These are phyloP conservation scores for Centropyge bicolor DNA, from an alignment of 2,797 vertebrate genomes.

Conservation along the genomic window DNA sequence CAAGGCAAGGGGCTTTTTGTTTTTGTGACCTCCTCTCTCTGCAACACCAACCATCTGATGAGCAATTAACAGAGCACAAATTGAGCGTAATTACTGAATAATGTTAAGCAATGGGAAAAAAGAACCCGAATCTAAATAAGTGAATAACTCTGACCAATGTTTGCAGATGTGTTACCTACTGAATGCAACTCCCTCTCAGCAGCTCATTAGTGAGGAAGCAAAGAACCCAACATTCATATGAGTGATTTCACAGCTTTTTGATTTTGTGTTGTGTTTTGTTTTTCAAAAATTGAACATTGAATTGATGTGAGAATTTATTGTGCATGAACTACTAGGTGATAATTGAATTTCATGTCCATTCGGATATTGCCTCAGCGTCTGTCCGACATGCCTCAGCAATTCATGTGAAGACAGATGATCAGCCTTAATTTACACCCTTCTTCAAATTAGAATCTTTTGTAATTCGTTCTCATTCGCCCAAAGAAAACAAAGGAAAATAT, in stretches of 20 bases:
- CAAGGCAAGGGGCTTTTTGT: neutral
- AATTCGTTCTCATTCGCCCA: neutral
- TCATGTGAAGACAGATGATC: neutral
- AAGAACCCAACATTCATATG: neutral
- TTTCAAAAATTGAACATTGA: neutral
- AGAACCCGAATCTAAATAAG: too few species aligned
- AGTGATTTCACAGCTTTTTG: neutral
- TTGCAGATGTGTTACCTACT: neutral
- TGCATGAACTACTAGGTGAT: too few species aligned
- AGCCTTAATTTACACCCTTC: slow-evolving; percentile 1
- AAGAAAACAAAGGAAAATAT: neutral
- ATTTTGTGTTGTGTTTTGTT: neutral
- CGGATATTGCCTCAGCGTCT: neutral
- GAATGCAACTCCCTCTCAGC: neutral
- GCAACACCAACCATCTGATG: neutral
- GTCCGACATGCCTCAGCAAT: neutral
- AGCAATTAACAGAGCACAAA: neutral
- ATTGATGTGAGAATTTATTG: neutral
- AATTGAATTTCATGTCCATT: neutral
- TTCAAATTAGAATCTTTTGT: neutral
- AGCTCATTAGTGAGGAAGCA: neutral
- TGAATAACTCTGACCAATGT: too few species aligned
- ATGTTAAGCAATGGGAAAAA: neutral
- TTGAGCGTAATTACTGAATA: neutral
- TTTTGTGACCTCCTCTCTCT: neutral